Conservation (phyloP, 2,113 vertebrate species). For the Craseonycteris thonglongyai region DNA sequence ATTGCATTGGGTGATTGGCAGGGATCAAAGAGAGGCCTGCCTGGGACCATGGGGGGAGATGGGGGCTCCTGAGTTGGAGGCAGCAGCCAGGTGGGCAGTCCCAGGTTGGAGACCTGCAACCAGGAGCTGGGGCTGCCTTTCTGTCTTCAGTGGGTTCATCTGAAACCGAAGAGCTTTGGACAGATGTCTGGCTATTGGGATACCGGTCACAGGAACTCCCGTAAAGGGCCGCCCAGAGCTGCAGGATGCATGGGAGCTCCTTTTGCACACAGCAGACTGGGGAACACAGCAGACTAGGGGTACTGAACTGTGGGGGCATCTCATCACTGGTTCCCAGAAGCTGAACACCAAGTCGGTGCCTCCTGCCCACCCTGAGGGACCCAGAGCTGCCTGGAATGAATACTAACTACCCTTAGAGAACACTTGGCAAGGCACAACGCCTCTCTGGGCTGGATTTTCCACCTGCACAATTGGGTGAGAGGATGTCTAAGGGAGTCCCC, state of each 20-base stretch:
- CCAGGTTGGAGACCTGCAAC: not conserved
- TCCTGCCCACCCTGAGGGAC: not conserved
- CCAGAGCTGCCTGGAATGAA: not conserved
- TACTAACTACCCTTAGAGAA: not conserved
- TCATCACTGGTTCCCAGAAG: not conserved
- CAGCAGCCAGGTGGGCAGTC: not conserved
- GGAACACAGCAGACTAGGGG: not conserved
- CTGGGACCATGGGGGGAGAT: not conserved
- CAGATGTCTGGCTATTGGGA: not conserved
- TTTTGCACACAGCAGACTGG: not conserved
- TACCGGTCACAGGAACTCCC: not conserved
- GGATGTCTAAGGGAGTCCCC: not conserved
- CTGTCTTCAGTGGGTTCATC: fast-evolving
- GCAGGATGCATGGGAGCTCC: fast-evolving
- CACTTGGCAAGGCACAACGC: no score
- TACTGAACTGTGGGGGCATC: no score
- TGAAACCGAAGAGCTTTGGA: not conserved
- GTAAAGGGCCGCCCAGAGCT: not conserved
- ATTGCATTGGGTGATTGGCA: not conserved
- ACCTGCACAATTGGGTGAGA: not conserved
- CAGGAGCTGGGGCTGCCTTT: fast-evolving
- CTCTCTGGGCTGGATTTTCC: not conserved
- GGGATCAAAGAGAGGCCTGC: not conserved
- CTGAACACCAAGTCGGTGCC: no score
- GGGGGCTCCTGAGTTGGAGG: not conserved